These are phyloP conservation scores for Enteromius argenteus DNA, from an alignment of 2,797 vertebrate genomes.

Conservation along the genomic window DNA sequence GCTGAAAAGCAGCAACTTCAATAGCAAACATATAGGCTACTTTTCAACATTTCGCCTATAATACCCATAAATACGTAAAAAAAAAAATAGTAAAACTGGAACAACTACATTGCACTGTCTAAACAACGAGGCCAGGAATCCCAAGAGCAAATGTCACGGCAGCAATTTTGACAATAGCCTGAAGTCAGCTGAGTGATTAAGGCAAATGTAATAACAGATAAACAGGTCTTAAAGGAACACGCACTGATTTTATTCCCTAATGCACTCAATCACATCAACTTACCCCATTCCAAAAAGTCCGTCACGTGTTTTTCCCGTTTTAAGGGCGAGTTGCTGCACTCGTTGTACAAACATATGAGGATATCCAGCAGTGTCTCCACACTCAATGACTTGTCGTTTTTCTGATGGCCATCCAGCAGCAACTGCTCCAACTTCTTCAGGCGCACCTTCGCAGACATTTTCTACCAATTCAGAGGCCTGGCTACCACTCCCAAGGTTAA, in stretches of 20 bases:
- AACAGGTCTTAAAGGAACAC: conserved; percentile 29
- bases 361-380: conserved; percentile 95
- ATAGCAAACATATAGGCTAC: background rate
- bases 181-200: conserved; percentile 29
- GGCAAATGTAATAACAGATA: conserved; percentile 30
- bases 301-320: conserved; percentile 91
- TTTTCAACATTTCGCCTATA: background rate
- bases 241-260: background rate
- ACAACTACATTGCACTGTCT: background rate
- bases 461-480: conserved; percentile 31
- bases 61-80: background rate
- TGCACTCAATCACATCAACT: conserved; percentile 62
- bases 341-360: conserved; percentile 88
- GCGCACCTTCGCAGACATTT: conserved; percentile 93
- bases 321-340: conserved; percentile 86
- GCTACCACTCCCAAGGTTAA: conserved; percentile 48
- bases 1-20: background rate
- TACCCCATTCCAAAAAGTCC: conserved; percentile 97
- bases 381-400: conserved; percentile 82
- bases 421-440: conserved; percentile 94
- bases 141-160: conserved; percentile 10
- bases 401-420: conserved; percentile 86
- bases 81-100: background rate
- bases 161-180: conserved; percentile 29
- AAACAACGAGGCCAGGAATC: conserved; percentile 7